Evolutionary conservation across 1,140 invertebrate genomes (phyloP).

Genomic region (Calosoma granatense): DNA sequence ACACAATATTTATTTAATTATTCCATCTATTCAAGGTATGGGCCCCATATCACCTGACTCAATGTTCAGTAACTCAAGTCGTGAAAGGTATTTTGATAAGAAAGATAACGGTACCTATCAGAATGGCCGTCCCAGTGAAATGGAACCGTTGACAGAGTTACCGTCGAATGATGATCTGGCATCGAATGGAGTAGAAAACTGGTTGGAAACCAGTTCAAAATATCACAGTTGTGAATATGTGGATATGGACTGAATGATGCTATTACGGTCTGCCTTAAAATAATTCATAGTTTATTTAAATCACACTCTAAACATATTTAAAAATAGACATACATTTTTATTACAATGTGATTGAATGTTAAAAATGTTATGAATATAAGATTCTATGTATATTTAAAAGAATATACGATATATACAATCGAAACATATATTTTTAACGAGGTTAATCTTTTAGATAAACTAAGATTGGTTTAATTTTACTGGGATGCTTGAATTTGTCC

Average conservation of each 20-base stretch:
- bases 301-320: not conserved
- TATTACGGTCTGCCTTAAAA: too few relatives aligned
- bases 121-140: conserved; percentile 34
- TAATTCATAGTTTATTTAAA: too few relatives aligned
- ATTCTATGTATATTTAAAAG: not conserved
- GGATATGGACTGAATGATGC: conserved; percentile 43
- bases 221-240: conserved; percentile 63
- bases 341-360: not conserved
- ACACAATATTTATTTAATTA: not conserved
- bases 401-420: not conserved
- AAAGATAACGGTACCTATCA: conserved; percentile 32
- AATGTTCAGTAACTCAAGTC: conserved; percentile 33
- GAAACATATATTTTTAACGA: not conserved
- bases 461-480: too few relatives aligned
- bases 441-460: too few relatives aligned
- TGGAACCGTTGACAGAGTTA: conserved; percentile 48
- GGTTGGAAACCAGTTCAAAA: conserved; percentile 60
- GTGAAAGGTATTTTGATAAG: conserved; percentile 31
- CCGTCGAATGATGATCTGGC: conserved; percentile 55
- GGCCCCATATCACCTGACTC: conserved; percentile 29
- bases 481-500: too few relatives aligned
- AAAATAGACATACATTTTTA: not conserved
- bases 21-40: conserved; percentile 19
- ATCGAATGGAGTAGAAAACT: conserved; percentile 50
- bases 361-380: not conserved